phyloP scores from a whole-genome alignment of 2,113 vertebrate genomes.

The Passer domesticus region DNA sequence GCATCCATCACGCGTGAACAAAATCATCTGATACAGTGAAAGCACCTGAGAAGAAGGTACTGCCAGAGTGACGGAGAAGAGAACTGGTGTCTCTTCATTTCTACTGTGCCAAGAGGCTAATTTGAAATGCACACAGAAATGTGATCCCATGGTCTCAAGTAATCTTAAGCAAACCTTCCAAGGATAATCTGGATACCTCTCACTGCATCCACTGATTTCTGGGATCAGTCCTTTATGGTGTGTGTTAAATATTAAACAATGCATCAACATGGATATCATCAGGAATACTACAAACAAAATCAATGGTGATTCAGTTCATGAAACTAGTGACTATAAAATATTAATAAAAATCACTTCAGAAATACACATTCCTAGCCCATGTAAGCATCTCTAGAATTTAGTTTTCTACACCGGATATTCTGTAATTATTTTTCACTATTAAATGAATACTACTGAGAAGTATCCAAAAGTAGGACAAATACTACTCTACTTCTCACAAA shows the following conservation, averaged over 20 bases:
- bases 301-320: background rate
- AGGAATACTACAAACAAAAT: background rate
- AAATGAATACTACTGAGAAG: background rate
- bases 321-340: background rate
- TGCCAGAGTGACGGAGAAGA: background rate
- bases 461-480: constrained; percentile 25
- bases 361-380: background rate
- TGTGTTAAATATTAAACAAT: background rate
- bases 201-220: background rate
- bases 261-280: background rate
- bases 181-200: background rate
- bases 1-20: rapidly evolving
- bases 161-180: background rate
- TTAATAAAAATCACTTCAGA: background rate
- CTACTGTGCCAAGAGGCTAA: background rate
- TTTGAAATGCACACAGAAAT: background rate
- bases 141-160: rapidly evolving
- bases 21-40: background rate
- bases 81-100: background rate
- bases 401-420: background rate
- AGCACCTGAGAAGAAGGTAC: rapidly evolving
- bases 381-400: background rate
- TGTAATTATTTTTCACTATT: background rate
- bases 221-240: background rate
- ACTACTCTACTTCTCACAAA: constrained; percentile 3